Percentiles rank a stretch among this genome's conserved stretches.
Evolutionary conservation across 2,888 invertebrate species (phyloP).

Genomic region (Drosophila leonis): DNA sequence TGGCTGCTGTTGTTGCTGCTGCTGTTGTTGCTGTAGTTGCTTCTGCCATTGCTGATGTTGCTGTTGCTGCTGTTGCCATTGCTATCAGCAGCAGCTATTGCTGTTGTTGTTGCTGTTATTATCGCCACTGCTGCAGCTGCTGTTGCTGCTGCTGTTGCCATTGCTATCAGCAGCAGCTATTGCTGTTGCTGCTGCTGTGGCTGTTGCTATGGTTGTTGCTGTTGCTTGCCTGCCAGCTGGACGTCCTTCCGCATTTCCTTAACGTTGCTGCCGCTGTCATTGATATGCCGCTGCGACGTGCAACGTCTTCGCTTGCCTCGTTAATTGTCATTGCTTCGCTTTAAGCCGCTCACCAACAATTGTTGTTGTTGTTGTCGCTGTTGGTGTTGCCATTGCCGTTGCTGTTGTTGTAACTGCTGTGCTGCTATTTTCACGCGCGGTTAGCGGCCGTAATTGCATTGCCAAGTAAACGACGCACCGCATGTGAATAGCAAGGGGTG

Average conservation of each 20-base stretch:
- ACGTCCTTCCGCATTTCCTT: conserved; percentile 34
- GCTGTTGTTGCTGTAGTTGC: neutral
- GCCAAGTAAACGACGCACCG: conserved; percentile 76
- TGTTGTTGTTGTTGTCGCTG: conserved; percentile 8
- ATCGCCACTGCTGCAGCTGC: neutral
- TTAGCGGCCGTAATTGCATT: conserved; percentile 79
- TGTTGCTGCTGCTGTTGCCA: neutral
- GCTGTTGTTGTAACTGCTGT: conserved; percentile 27
- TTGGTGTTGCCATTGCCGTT: neutral
- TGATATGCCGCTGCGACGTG: conserved; percentile 61
- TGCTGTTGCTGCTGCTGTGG: neutral
- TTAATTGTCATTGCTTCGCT: conserved; percentile 76
- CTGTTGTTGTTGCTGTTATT: neutral
- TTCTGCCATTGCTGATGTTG: neutral
- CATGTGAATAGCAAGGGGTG: conserved; percentile 39
- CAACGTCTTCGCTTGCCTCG: conserved; percentile 25
- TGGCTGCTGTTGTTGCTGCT: neutral
- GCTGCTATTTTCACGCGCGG: conserved; percentile 75
- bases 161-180: neutral
- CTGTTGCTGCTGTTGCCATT: neutral
- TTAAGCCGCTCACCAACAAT: conserved; percentile 67
- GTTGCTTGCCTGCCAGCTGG: conserved; percentile 23
- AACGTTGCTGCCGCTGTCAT: conserved; percentile 52
- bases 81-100: too few species aligned
- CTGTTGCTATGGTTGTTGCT: conserved; percentile 3